These are phyloP conservation scores for Paracentrotus lividus DNA, from an alignment of 53 echinoderm and acorn worm species.

Conservation along the genomic window DNA sequence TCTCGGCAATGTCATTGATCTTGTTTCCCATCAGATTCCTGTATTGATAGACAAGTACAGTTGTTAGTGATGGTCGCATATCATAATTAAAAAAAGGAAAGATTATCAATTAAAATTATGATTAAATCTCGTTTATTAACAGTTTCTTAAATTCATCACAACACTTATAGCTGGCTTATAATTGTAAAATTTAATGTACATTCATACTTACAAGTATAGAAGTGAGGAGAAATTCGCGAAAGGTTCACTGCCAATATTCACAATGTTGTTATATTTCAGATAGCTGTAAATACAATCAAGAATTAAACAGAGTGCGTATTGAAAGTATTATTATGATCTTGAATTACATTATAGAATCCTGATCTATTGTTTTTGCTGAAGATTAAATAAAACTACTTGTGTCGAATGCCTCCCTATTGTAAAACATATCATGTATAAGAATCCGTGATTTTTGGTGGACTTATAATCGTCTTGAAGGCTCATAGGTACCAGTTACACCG, in stretches of 20 bases:
- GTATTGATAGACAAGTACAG: not conserved
- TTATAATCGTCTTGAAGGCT: no score
- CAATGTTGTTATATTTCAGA: slow-evolving; percentile 39
- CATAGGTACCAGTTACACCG: no score
- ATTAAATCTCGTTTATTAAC: no score
- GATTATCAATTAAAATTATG: not conserved
- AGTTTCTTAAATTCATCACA: not conserved
- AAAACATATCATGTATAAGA: no score
- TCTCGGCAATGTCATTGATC: slow-evolving; percentile 69
- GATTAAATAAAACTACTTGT: no score
- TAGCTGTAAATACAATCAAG: not conserved
- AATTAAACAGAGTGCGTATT: no score
- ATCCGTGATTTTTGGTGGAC: no score
- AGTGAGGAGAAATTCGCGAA: slow-evolving; percentile 45
- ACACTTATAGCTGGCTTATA: not conserved
- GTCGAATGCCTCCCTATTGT: no score
- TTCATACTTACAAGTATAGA: slow-evolving; percentile 43
- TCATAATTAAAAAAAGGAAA: not conserved
- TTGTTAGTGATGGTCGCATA: not conserved
- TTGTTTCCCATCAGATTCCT: slow-evolving; percentile 79
- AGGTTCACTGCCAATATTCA: slow-evolving; percentile 16
- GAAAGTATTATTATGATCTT: no score
- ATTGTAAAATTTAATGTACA: not conserved
- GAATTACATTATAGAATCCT: no score
- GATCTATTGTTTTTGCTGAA: no score